Percentiles rank a stretch among this genome's conserved stretches.
These are phyloP conservation scores for Sula dactylatra DNA, from an alignment of 2,113 vertebrate species.

Conservation along the genomic window DNA sequence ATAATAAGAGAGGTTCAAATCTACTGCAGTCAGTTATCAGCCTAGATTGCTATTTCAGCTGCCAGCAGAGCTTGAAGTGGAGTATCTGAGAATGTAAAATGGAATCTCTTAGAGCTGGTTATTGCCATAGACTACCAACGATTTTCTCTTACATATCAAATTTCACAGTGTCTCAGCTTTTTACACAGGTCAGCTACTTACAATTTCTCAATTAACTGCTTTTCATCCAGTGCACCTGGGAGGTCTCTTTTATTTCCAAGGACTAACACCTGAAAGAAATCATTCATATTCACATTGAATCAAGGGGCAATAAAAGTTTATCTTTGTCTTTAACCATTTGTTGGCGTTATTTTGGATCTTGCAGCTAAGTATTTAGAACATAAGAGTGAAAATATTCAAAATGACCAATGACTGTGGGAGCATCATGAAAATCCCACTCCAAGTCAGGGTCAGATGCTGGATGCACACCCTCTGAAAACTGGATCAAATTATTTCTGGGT, in stretches of 20 bases:
- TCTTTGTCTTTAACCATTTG: neutral
- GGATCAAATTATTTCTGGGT: neutral
- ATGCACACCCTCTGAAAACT: neutral
- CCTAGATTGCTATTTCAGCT: neutral
- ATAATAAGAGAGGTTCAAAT: neutral
- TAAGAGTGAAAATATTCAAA: neutral
- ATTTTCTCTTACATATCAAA: neutral
- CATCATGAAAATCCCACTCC: neutral
- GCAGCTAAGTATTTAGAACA: neutral
- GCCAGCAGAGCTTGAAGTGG: neutral
- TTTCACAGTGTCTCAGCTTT: neutral
- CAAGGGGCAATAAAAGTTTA: neutral
- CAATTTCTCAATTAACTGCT: conserved; percentile 91
- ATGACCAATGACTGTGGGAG: neutral
- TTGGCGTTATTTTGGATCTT: neutral
- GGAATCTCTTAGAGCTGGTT: neutral
- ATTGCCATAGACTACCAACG: neutral
- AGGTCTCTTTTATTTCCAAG: conserved; percentile 91
- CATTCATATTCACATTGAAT: neutral
- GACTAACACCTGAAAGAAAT: conserved; percentile 79
- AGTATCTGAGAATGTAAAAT: conserved; percentile 1
- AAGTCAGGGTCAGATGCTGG: neutral
- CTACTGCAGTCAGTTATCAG: neutral
- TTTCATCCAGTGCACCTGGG: conserved; percentile 85
- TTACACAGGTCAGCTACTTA: conserved; percentile 64